A percentile compares a stretch with the other conserved stretches of the same genome.
Conservation (phyloP, 92 coral and sea anemone species). For the Virgularia gustaviana region DNA sequence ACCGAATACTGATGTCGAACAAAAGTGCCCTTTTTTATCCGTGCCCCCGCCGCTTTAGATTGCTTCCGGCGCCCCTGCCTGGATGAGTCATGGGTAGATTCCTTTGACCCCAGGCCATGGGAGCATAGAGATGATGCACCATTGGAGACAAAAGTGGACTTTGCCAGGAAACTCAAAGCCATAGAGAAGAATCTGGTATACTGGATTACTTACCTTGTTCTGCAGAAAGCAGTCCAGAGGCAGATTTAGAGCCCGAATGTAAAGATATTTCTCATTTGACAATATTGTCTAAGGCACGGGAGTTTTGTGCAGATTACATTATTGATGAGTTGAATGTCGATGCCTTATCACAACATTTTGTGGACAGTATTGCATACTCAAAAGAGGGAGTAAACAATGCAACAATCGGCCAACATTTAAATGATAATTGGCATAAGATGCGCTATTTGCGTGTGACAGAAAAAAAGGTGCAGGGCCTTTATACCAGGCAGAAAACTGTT, state of each 20-base stretch:
- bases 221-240: constrained; percentile 5
- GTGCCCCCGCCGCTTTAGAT: too few relatives aligned
- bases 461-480: constrained; percentile 44
- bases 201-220: constrained; percentile 46
- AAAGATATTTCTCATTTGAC: constrained; percentile 17
- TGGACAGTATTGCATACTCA: constrained; percentile 41
- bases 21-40: too few relatives aligned
- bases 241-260: too few relatives aligned
- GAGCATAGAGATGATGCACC: neutral
- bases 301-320: too few relatives aligned
- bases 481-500: constrained; percentile 57
- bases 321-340: too few relatives aligned
- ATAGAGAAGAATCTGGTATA: constrained; percentile 54
- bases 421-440: constrained; percentile 53
- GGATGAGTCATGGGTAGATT: neutral
- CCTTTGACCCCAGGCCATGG: neutral
- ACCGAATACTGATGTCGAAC: too few relatives aligned
- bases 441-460: constrained; percentile 57
- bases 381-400: constrained; percentile 42
- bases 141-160: constrained; percentile 18
- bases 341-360: constrained; percentile 33
- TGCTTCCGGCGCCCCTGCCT: too few relatives aligned
- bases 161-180: constrained; percentile 43
- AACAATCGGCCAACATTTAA: constrained; percentile 48
- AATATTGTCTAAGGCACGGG: constrained; percentile 39